A percentile compares a stretch with the other conserved stretches of the same genome.
phyloP scores from a whole-genome alignment of 2,113 vertebrate genomes.

The Pica pica region DNA sequence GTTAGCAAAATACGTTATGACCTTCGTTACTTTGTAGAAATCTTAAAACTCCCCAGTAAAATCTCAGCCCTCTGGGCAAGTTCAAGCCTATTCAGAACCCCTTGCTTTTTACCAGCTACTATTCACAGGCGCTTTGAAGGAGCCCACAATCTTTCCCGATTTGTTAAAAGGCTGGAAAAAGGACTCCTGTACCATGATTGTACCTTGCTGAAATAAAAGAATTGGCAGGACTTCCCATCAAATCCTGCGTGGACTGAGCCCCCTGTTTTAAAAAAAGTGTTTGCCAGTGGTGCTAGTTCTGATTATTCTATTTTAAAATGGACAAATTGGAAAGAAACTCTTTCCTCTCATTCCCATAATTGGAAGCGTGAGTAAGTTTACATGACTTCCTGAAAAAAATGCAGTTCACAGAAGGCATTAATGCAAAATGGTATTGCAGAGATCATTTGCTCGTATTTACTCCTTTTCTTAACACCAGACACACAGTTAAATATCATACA shows the following conservation, averaged over 20 bases:
- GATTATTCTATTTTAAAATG: background rate
- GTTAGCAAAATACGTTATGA: background rate
- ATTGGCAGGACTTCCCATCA: background rate
- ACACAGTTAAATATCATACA: background rate
- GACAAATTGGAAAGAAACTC: background rate
- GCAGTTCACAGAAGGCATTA: background rate
- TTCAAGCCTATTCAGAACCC: background rate
- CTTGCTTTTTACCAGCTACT: background rate
- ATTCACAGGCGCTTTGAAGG: background rate
- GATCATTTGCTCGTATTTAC: background rate
- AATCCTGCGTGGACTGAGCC: background rate
- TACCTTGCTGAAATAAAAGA: background rate
- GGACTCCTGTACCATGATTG: background rate
- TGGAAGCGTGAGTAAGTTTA: background rate
- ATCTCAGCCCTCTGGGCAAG: background rate
- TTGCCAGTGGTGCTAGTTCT: background rate
- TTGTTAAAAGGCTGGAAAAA: background rate
- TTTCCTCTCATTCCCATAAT: background rate
- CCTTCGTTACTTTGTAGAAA: background rate
- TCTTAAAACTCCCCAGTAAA: background rate
- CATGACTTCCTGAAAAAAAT: background rate
- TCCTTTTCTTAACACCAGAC: background rate
- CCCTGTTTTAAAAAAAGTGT: background rate
- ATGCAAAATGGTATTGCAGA: background rate
- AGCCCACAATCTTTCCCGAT: background rate